Evolutionary conservation across 2,113 vertebrate genomes (phyloP).

Genomic region (Cottus gobio): DNA sequence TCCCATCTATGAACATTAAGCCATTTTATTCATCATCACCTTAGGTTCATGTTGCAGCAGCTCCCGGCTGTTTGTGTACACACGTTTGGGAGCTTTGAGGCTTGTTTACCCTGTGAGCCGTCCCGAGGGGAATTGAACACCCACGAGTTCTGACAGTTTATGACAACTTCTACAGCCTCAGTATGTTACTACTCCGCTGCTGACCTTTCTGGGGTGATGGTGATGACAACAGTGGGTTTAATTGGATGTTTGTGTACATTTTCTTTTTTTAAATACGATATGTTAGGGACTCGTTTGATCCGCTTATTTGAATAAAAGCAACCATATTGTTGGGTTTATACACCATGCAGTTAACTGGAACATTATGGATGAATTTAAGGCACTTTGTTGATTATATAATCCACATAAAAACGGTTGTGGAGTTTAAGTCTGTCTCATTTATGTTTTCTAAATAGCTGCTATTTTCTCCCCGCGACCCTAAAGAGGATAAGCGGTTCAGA

Average conservation of each 20-base stretch:
- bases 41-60: conserved; percentile 34
- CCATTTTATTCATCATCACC: conserved; percentile 2
- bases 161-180: background rate
- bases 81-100: conserved; percentile 41
- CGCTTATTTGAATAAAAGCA: background rate
- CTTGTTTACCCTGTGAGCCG: conserved; percentile 60
- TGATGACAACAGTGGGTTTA: conserved; percentile 8
- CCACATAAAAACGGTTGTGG: background rate
- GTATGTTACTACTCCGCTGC: background rate
- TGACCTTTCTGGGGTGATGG: background rate
- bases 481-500: no score
- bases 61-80: conserved; percentile 39
- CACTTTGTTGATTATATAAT: background rate
- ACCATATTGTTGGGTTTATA: background rate
- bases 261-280: background rate
- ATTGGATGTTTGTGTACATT: background rate
- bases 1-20: conserved; percentile 5
- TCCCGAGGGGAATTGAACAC: conserved; percentile 48
- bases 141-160: conserved; percentile 64
- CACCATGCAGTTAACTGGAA: background rate
- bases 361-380: background rate
- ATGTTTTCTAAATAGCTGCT: background rate
- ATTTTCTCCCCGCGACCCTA: no score
- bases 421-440: background rate
- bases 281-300: background rate